Base-by-base conservation (phyloP, 2,888 invertebrate genomes). In the Drymonia ruficornis region DNA sequence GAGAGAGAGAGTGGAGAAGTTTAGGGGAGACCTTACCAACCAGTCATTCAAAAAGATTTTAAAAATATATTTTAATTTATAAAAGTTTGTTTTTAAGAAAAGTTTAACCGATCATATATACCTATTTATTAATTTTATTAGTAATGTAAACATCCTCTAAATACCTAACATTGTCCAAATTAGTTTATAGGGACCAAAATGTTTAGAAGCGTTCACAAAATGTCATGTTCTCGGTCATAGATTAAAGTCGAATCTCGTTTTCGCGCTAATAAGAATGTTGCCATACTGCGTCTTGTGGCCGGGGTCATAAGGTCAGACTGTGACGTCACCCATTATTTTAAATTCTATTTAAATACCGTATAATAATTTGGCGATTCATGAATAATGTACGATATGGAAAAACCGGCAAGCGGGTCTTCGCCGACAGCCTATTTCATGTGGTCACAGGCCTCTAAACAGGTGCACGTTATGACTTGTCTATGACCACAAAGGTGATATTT, bases 251-350 rank as follows among this genome's bases (percentile, higher is more conserved):
- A 61, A 62, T 65, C 72, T 61, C 47, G 70, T 70, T 68, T 70
- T 56, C 45, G 51, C 61, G 60, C 44, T 44, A 48, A 57, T 55
- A 55, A 59, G 54, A 57, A 58, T 50, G 52, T 50, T 51, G 45
- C 49, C 23, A 38, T 49, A 38, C 23, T 49, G 19, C 36, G 34
- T 29, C 23, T 23, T 57, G 57, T 59, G 55, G 65, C 49, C 36
- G 75, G 76, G 83, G 83, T 83, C 83, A 70, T 76, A 78, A 78
- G 83, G 83, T 82, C 76, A 76, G 64, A 67, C 56, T 65, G 60
- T 74, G 70, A 74, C 80, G 78, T 83, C 80, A 81, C 63, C 57
- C 57, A 67, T 69, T 70, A 76, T 76, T 78, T 71, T 70, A 70
- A 69, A 71, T 70, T 76, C 61, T 60, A 68, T 68, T 65, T 53